Conservation (phyloP, 2,113 vertebrate genomes). For the Hemiscyllium ocellatum region DNA sequence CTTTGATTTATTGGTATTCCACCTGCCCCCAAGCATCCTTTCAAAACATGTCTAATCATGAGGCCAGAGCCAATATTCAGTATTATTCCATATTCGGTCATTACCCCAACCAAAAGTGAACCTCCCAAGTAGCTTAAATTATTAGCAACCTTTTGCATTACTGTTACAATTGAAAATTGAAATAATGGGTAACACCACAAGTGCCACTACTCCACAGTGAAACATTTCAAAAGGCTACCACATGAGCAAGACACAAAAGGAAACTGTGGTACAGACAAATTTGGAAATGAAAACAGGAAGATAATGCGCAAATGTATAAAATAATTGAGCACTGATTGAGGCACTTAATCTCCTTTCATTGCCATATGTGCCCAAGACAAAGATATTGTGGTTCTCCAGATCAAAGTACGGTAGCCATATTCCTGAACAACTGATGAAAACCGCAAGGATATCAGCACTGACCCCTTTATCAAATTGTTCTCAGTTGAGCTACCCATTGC, state of each 20-base stretch:
- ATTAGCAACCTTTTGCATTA: neutral
- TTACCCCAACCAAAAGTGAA: neutral
- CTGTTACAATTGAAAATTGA: neutral
- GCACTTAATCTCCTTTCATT: neutral
- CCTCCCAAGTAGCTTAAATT: neutral
- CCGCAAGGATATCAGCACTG: neutral
- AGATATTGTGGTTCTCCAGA: neutral
- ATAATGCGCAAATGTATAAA: neutral
- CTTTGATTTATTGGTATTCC: neutral
- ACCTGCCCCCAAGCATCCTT: neutral
- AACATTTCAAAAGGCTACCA: neutral
- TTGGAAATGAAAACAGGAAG: neutral
- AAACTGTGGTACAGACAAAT: neutral
- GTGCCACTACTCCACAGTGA: neutral
- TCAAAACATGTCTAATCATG: neutral
- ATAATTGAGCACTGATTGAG: neutral
- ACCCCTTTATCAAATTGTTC: neutral
- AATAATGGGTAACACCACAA: neutral
- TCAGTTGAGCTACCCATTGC: neutral
- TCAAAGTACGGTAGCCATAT: neutral
- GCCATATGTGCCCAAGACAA: neutral
- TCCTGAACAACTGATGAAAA: neutral
- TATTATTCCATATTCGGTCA: neutral
- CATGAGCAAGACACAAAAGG: neutral
- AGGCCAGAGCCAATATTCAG: neutral